phyloP scores from a whole-genome alignment of 92 coral and sea anemone species.

The Umimayanthus kanabou region DNA sequence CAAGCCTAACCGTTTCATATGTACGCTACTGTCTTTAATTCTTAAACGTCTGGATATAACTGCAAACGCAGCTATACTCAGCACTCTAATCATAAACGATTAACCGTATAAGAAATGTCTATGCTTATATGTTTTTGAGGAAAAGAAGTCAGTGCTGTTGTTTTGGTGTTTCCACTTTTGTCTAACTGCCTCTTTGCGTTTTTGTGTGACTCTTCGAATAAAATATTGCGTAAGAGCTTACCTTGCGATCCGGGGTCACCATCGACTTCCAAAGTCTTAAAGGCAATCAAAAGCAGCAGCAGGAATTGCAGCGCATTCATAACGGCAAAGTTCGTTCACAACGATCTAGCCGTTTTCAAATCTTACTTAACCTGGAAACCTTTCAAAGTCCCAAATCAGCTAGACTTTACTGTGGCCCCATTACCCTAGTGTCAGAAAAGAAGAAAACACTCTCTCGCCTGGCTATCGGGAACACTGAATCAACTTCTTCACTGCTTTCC shows the following conservation, averaged over 20 bases:
- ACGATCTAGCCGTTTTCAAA: background rate
- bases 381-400: background rate
- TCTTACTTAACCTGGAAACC: background rate
- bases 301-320: background rate
- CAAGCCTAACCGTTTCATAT: background rate
- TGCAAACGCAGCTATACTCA: too few species aligned
- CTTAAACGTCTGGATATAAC: background rate
- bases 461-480: background rate
- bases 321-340: background rate
- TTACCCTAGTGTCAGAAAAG: background rate
- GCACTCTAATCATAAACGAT: too few species aligned
- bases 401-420: background rate
- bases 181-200: background rate
- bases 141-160: too few species aligned
- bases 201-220: background rate
- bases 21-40: background rate
- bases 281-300: background rate
- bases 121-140: background rate
- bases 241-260: slow-evolving; percentile 4
- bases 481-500: background rate
- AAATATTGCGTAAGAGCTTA: background rate
- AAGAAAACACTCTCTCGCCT: background rate
- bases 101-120: background rate
- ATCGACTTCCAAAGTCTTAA: background rate
- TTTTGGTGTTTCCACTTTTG: background rate